Evolutionary conservation across 2,888 invertebrate species (phyloP).

Genomic region (Heteropelma amictum): DNA sequence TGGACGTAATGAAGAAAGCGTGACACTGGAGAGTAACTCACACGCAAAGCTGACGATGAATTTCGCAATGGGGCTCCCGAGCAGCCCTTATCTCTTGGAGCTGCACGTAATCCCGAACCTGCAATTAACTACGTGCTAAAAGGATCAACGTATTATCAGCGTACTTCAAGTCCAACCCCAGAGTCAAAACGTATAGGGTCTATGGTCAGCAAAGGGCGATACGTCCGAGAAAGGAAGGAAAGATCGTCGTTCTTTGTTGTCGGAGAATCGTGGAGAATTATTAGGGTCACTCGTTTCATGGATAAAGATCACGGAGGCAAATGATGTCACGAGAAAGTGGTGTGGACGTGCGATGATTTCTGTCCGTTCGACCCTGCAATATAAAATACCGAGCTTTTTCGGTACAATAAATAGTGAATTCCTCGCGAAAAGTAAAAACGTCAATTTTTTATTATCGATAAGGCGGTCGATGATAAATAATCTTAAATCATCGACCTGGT

Average conservation of each 20-base stretch:
- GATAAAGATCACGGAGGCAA: background rate
- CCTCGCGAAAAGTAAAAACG: background rate
- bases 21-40: constrained; percentile 36
- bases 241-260: background rate
- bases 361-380: constrained; percentile 40
- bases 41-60: constrained; percentile 6
- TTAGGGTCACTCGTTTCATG: background rate
- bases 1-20: constrained; percentile 16
- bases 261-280: background rate
- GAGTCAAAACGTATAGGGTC: no score
- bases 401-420: background rate
- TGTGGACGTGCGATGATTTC: constrained; percentile 49
- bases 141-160: constrained; percentile 31
- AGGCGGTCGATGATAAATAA: background rate
- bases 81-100: constrained; percentile 29
- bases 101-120: constrained; percentile 18
- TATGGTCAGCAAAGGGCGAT: background rate
- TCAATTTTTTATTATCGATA: background rate
- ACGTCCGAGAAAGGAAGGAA: background rate
- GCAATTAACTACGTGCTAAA: constrained; percentile 32
- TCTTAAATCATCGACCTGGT: no score
- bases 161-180: no score
- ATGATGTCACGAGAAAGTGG: constrained; percentile 36
- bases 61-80: constrained; percentile 23
- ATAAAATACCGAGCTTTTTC: constrained; percentile 28